A percentile compares a stretch with the other conserved stretches of the same genome.
Conservation (phyloP, 2,797 vertebrate genomes). For the Tapirus indicus region DNA sequence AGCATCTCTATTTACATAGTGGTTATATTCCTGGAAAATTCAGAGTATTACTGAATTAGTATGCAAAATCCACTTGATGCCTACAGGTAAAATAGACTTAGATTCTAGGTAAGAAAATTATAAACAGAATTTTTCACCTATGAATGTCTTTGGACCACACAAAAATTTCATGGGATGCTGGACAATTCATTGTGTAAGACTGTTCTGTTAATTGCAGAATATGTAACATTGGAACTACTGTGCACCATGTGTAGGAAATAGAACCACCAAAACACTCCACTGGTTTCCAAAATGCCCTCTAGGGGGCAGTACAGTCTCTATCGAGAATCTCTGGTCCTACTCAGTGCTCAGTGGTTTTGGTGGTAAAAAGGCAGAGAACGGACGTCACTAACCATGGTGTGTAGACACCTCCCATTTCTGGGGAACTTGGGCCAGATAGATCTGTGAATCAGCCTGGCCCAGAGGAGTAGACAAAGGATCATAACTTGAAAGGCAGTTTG, state of each 20-base stretch:
- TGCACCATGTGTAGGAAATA: neutral
- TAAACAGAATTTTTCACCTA: neutral
- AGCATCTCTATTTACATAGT: neutral
- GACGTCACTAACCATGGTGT: neutral
- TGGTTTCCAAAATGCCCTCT: neutral
- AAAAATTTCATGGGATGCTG: neutral
- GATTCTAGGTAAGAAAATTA: neutral
- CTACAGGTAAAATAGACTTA: neutral
- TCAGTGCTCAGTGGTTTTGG: neutral
- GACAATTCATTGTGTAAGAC: neutral
- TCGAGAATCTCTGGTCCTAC: neutral
- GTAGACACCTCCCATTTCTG: neutral
- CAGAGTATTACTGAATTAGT: neutral
- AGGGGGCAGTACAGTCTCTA: neutral
- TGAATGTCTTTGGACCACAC: neutral
- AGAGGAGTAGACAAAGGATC: neutral
- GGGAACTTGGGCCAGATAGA: neutral
- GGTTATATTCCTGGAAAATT: constrained; percentile 9
- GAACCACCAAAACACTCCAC: neutral
- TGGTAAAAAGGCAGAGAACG: neutral
- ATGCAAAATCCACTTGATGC: neutral
- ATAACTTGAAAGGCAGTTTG: neutral
- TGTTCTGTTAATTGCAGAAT: neutral
- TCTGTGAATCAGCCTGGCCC: neutral
- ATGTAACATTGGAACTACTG: neutral